Evolutionary conservation across 1,140 invertebrate genomes (phyloP).

Genomic region (Mizuhopecten yessoensis): DNA sequence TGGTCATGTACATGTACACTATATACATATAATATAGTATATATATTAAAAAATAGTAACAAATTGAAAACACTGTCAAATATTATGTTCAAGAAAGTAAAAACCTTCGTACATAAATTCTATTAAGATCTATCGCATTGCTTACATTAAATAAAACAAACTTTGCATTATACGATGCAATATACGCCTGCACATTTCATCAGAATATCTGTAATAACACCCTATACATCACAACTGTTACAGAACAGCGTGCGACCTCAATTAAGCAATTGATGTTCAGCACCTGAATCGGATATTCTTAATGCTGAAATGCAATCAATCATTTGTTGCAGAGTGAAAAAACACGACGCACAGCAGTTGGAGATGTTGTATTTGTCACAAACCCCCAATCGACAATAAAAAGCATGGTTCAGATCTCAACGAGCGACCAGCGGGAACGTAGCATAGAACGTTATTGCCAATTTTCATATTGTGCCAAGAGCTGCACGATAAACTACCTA

Average conservation of each 20-base stretch:
- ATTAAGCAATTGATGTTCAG: background rate
- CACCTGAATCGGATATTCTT: constrained; percentile 10
- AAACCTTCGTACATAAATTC: too few species aligned
- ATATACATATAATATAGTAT: too few species aligned
- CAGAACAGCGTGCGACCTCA: background rate
- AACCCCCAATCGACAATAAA: background rate
- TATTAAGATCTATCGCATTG: too few species aligned
- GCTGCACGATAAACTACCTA: background rate
- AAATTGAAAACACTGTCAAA: too few species aligned
- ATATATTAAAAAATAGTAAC: too few species aligned
- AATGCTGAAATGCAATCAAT: background rate
- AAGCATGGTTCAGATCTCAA: background rate
- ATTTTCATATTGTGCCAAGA: background rate
- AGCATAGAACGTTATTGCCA: background rate
- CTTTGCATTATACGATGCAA: too few species aligned
- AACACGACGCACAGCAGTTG: background rate
- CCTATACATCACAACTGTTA: background rate
- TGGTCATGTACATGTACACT: too few species aligned
- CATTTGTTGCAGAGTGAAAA: background rate
- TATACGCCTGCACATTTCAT: background rate
- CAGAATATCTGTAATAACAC: background rate
- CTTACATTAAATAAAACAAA: too few species aligned
- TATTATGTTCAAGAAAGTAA: too few species aligned
- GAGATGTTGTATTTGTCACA: background rate
- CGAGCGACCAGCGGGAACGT: background rate